Percentiles rank a stretch among this genome's conserved stretches.
Evolutionary conservation across 2,888 invertebrate species (phyloP).

Genomic region (Tipula lateralis): DNA sequence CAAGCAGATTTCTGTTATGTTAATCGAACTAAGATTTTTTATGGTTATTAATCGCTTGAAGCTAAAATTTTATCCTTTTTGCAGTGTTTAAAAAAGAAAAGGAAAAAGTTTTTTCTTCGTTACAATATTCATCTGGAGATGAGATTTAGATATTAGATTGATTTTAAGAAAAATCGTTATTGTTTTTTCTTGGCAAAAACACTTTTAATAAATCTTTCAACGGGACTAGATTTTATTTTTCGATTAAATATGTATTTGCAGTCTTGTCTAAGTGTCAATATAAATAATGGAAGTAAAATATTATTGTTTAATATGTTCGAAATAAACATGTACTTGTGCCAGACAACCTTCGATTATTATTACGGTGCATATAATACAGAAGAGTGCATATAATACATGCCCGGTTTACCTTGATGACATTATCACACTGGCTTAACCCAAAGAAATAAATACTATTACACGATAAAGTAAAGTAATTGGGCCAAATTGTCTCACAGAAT

Average conservation of each 20-base stretch:
- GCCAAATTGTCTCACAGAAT: too few relatives aligned
- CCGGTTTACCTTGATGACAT: too few relatives aligned
- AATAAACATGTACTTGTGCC: background rate
- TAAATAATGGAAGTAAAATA: too few relatives aligned
- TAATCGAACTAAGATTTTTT: too few relatives aligned
- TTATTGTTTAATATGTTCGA: too few relatives aligned
- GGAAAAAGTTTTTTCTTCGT: background rate
- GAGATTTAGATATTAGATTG: background rate
- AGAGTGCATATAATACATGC: too few relatives aligned
- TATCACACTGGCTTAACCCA: too few relatives aligned
- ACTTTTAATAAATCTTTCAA: background rate
- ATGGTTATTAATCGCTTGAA: background rate
- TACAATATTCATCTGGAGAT: background rate
- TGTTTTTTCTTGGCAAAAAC: background rate
- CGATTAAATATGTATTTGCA: background rate
- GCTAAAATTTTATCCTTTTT: background rate
- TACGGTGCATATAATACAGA: too few relatives aligned
- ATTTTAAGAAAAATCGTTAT: background rate
- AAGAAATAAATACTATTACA: too few relatives aligned
- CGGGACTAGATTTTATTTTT: background rate
- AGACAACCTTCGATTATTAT: too few relatives aligned
- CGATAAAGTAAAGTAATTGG: too few relatives aligned
- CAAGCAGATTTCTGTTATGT: too few relatives aligned
- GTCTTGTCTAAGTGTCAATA: background rate
- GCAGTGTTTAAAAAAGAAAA: background rate